phyloP scores from a whole-genome alignment of 2,113 vertebrate genomes.

The Erpornis zantholeuca region DNA sequence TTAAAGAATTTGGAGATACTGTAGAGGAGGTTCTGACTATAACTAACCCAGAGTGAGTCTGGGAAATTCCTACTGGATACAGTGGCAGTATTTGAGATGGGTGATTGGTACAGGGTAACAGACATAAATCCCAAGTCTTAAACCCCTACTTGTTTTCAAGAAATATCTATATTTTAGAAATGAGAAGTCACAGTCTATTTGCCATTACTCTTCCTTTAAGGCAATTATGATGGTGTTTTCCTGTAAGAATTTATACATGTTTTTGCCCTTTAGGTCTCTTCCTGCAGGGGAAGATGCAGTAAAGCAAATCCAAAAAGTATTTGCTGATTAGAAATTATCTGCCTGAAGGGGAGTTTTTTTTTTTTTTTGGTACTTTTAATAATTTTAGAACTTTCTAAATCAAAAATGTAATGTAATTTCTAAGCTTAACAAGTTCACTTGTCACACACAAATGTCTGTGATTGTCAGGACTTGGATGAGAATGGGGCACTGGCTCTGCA shows the following conservation, averaged over 20 bases:
- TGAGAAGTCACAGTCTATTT: not conserved
- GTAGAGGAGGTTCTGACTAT: not conserved
- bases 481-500: not conserved
- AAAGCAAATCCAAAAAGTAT: not conserved
- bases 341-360: not conserved
- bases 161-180: not conserved
- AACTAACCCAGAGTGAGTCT: not conserved
- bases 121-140: not conserved
- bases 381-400: not conserved
- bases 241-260: not conserved
- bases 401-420: not conserved
- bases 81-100: not conserved
- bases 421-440: not conserved
- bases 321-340: not conserved
- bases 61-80: not conserved
- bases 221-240: not conserved
- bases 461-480: not conserved
- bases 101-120: not conserved
- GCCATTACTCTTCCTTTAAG: not conserved
- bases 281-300: not conserved
- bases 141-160: not conserved
- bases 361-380: not conserved
- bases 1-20: not conserved
- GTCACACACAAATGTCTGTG: not conserved
- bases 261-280: not conserved